Conservation (phyloP, 2,113 vertebrate species). For the Syngnathoides biaculeatus region DNA sequence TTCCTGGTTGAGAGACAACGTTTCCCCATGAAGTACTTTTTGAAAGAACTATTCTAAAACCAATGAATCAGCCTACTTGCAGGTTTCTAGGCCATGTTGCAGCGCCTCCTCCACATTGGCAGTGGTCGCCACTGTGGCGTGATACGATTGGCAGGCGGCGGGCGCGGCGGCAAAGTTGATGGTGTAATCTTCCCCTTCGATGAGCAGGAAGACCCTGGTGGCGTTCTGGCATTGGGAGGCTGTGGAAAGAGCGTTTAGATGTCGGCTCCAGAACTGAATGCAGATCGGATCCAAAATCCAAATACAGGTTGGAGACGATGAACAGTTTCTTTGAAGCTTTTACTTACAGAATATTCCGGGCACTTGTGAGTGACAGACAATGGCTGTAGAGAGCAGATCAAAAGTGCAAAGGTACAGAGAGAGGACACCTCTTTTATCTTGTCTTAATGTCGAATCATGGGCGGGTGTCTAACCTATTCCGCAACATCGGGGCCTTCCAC, state of each 20-base stretch:
- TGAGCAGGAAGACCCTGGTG: constrained; percentile 60
- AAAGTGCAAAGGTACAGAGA: too few relatives aligned
- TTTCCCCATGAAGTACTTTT: too few relatives aligned
- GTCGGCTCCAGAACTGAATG: not conserved
- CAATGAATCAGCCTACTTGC: constrained; percentile 57
- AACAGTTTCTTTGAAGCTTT: too few relatives aligned
- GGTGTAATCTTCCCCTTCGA: constrained; percentile 39
- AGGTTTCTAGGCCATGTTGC: constrained; percentile 61
- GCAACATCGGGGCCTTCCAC: too few relatives aligned
- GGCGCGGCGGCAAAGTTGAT: constrained; percentile 55
- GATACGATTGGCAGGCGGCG: constrained; percentile 48
- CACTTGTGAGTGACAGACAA: too few relatives aligned
- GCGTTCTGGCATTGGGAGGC: constrained; percentile 13
- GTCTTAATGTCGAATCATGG: too few relatives aligned
- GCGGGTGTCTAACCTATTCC: too few relatives aligned
- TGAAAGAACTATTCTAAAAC: not conserved
- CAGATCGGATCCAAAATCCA: not conserved
- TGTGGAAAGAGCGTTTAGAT: constrained; percentile 4
- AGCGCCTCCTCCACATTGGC: constrained; percentile 58
- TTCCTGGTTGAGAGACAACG: too few relatives aligned
- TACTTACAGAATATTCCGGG: too few relatives aligned
- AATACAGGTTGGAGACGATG: too few relatives aligned
- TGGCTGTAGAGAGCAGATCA: too few relatives aligned
- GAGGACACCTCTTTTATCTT: too few relatives aligned
- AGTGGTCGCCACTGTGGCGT: constrained; percentile 57